Percentiles rank a stretch among this genome's conserved stretches.
Evolutionary conservation across 2,888 invertebrate species (phyloP).

Genomic region (Erpobdella octoculata): DNA sequence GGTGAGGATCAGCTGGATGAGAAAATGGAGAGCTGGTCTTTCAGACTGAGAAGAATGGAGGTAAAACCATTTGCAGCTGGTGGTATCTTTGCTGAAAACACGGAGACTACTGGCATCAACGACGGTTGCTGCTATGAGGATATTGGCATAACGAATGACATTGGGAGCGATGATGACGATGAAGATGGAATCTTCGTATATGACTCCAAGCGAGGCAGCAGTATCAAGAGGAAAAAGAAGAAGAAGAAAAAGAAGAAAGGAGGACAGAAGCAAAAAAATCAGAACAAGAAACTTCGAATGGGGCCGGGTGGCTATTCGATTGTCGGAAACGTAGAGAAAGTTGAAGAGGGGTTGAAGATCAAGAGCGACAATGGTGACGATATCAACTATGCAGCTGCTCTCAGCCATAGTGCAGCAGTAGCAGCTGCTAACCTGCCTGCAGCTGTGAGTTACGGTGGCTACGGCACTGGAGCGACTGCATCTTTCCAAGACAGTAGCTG

Average conservation of each 20-base stretch:
- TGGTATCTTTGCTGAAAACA: neutral
- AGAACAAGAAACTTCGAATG: too few relatives aligned
- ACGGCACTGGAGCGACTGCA: neutral
- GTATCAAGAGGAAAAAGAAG: constrained; percentile 3
- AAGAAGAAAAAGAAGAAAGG: neutral
- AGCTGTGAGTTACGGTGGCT: too few relatives aligned
- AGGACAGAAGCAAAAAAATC: neutral
- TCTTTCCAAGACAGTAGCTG: too few relatives aligned
- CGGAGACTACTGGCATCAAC: neutral
- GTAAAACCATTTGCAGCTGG: too few relatives aligned
- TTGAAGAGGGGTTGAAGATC: neutral
- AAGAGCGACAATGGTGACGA: neutral
- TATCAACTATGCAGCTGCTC: too few relatives aligned
- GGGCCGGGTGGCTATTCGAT: too few relatives aligned
- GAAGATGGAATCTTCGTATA: neutral
- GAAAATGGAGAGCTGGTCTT: neutral
- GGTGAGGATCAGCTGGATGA: neutral
- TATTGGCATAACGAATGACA: neutral
- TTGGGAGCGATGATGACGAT: neutral
- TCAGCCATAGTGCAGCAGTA: too few relatives aligned
- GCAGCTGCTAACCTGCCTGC: neutral
- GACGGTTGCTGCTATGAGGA: too few relatives aligned
- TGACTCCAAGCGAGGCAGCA: neutral
- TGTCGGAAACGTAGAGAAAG: neutral
- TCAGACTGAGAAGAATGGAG: neutral